These are phyloP conservation scores for Otis tarda DNA, from an alignment of 2,113 vertebrate species.

Conservation along the genomic window DNA sequence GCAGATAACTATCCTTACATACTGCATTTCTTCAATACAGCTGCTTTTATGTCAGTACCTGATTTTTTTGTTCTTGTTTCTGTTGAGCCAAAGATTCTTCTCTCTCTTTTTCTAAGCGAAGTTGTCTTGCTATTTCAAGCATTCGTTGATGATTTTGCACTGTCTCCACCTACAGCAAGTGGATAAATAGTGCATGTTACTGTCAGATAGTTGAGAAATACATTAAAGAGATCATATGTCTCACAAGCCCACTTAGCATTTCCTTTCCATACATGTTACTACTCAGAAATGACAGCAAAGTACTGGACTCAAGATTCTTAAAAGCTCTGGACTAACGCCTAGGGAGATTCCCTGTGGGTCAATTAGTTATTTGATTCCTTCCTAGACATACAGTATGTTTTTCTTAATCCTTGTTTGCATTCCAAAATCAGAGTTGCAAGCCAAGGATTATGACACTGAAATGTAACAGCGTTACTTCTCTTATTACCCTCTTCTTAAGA, in stretches of 20 bases:
- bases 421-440: constrained; percentile 72
- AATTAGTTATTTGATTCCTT: constrained; percentile 71
- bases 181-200: constrained; percentile 69
- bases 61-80: constrained; percentile 95
- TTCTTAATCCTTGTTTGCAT: constrained; percentile 82
- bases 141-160: constrained; percentile 94
- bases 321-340: constrained; percentile 69
- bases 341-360: constrained; percentile 70
- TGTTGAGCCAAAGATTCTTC: constrained; percentile 91
- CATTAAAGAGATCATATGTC: constrained; percentile 65
- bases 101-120: constrained; percentile 92
- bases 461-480: constrained; percentile 34
- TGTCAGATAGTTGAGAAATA: constrained; percentile 69
- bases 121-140: constrained; percentile 93
- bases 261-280: constrained; percentile 69
- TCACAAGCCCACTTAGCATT: constrained; percentile 64
- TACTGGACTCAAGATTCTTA: constrained; percentile 54
- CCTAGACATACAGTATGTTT: constrained; percentile 65
- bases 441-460: constrained; percentile 59
- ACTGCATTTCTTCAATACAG: neutral
- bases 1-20: neutral
- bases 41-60: constrained; percentile 76
- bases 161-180: constrained; percentile 91
- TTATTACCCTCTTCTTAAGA: constrained; percentile 92
- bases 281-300: constrained; percentile 68